These are phyloP conservation scores for Drosophila limbata DNA, from an alignment of 2,888 invertebrate genomes.

Conservation along the genomic window DNA sequence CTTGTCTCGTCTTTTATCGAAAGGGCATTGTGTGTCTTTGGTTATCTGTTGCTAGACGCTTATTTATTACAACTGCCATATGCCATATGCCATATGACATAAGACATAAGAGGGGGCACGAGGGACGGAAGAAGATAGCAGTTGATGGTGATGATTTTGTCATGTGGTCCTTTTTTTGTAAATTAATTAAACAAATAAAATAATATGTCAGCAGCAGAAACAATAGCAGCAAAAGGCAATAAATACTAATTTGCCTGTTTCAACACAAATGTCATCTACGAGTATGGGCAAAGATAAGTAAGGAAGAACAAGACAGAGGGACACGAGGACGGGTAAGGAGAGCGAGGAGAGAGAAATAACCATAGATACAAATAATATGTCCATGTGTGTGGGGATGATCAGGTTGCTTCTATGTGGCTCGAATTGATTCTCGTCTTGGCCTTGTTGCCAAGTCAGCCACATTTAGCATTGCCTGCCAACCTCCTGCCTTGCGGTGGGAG, in stretches of 20 bases:
- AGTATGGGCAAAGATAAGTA: slow-evolving; percentile 62
- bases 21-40: slow-evolving; percentile 51
- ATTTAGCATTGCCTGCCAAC: not conserved
- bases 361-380: slow-evolving; percentile 6
- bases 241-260: slow-evolving; percentile 78
- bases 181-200: slow-evolving; percentile 81
- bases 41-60: slow-evolving; percentile 71
- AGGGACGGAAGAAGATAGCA: not conserved
- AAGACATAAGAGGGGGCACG: slow-evolving; percentile 47
- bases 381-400: not conserved
- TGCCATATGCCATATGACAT: slow-evolving; percentile 70
- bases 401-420: slow-evolving; percentile 4
- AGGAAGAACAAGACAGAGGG: slow-evolving; percentile 20
- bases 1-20: slow-evolving; percentile 15
- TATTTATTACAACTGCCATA: slow-evolving; percentile 77
- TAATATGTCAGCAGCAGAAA: slow-evolving; percentile 76
- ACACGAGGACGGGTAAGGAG: not conserved
- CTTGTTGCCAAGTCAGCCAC: not conserved
- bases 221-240: slow-evolving; percentile 59
- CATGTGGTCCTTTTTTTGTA: slow-evolving; percentile 63
- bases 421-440: slow-evolving; percentile 21
- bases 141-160: slow-evolving; percentile 52
- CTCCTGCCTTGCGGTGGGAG: slow-evolving; percentile 24
- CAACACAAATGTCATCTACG: slow-evolving; percentile 76
- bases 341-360: slow-evolving; percentile 2